These are phyloP conservation scores for Tetranychus truncatus DNA, from an alignment of 2,888 invertebrate species.

Conservation along the genomic window DNA sequence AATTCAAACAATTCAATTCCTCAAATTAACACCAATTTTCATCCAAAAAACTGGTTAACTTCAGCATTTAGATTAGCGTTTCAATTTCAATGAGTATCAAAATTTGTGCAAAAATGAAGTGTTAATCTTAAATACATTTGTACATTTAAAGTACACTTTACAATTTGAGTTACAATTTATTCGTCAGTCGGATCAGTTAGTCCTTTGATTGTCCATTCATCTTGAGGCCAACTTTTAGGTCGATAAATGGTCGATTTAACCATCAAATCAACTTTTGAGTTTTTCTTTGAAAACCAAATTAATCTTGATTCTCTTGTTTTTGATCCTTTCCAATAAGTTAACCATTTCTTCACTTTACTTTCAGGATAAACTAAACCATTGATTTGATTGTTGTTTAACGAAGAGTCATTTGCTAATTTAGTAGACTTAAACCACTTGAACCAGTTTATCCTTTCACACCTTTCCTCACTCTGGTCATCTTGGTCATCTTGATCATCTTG, in stretches of 20 bases:
- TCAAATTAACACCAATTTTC: too few species aligned
- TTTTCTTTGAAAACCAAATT: too few species aligned
- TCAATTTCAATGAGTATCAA: too few species aligned
- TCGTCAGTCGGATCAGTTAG: neutral
- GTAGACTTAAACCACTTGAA: neutral
- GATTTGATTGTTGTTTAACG: neutral
- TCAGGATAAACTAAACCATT: neutral
- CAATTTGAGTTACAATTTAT: neutral
- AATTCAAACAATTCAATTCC: too few species aligned
- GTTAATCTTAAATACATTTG: too few species aligned
- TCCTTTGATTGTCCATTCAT: conserved; percentile 1
- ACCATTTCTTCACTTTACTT: neutral
- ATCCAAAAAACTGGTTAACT: too few species aligned
- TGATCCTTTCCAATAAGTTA: neutral
- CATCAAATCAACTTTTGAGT: too few species aligned
- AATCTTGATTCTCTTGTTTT: neutral
- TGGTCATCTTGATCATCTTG: neutral
- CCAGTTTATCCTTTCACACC: neutral
- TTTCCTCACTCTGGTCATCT: neutral
- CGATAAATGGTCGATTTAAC: neutral
- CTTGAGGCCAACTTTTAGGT: conserved; percentile 8
- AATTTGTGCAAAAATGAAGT: too few species aligned
- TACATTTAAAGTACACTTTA: too few species aligned
- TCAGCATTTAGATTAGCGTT: too few species aligned
- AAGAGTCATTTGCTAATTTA: neutral